Base-by-base conservation (phyloP, 2,113 vertebrate genomes). In the Xiphophorus maculatus region DNA sequence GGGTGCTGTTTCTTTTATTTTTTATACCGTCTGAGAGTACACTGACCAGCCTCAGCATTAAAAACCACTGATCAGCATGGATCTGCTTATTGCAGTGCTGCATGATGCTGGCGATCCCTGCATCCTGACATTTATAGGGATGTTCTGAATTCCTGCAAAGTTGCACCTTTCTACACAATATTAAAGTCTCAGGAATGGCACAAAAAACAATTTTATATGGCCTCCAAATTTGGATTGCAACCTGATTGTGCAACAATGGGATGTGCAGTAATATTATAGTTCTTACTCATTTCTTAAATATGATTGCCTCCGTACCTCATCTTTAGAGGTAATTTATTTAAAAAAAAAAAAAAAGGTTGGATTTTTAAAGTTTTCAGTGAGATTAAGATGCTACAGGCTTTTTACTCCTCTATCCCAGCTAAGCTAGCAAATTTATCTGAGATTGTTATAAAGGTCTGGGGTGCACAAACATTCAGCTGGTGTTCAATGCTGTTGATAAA, bases 11-110 rank as follows among this genome's bases (percentile, higher is more conserved):
- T 13, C 2, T 75, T 61, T 54, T 75, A 5, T 80, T 74, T 67
- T 67, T 12, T 0, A 30, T 74, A 76, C 79, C 81, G 44, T 69
- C 25, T 42, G 25, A 73, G 62, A 78, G 80, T 80, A 13, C 37
- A 48, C 28, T 40, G 30, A 15, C 66, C 25, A 66, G 44, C 30
- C 32, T 54, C 32, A 54, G 22, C 44, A 35, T 54, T 54, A 35
- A 48, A 54, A 65, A 65, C 35, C 27, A 30, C 25, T 54, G 22
- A 54, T 9, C 17, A 64, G 30, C 29, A 64, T 32, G 11, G 51
- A 58, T 9, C 51, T 10, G 5, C 51, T 58, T 58, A 17, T 48
- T 48, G 44, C 44, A 58, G 15, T 30, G 42, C 28, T 10, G 4
- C 19, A 22, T 44, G 15, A 28, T 68, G 28, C 42, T 68, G 40